These are phyloP conservation scores for Hydrotaea cyrtoneurina DNA, from an alignment of 2,888 invertebrate genomes.

Conservation along the genomic window DNA sequence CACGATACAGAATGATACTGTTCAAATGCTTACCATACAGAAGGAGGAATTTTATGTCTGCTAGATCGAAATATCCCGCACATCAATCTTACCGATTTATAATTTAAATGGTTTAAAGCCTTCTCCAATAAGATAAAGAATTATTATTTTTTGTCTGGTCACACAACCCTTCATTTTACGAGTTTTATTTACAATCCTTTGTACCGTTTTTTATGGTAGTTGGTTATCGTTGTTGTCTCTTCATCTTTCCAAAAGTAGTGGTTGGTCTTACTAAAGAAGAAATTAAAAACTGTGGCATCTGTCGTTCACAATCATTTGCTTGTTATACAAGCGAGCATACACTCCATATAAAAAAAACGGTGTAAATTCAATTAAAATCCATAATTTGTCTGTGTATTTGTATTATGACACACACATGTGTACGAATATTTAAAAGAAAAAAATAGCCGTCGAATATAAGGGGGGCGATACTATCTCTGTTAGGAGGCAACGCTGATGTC, in stretches of 20 bases:
- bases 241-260: conserved; percentile 8
- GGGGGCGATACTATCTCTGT: conserved; percentile 20
- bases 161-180: background rate
- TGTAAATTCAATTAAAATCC: conserved; percentile 53
- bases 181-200: conserved; percentile 24
- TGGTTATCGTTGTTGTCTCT: background rate
- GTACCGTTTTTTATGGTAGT: background rate
- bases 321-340: conserved; percentile 12
- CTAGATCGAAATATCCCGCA: too few species aligned
- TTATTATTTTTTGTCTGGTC: background rate
- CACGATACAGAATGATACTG: too few species aligned
- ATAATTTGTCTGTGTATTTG: background rate
- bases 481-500: background rate
- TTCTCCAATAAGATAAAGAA: background rate
- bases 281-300: conserved; percentile 24
- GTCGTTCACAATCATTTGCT: conserved; percentile 22
- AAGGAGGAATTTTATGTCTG: too few species aligned
- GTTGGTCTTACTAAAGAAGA: background rate
- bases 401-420: conserved; percentile 1
- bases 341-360: conserved; percentile 44
- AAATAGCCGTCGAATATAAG: background rate
- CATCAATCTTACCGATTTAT: too few species aligned
- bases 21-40: too few species aligned
- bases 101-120: background rate
- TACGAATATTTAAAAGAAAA: background rate